These are phyloP conservation scores for Mesochorus sp. DNA, from an alignment of 2,888 invertebrate genomes.

Conservation along the genomic window DNA sequence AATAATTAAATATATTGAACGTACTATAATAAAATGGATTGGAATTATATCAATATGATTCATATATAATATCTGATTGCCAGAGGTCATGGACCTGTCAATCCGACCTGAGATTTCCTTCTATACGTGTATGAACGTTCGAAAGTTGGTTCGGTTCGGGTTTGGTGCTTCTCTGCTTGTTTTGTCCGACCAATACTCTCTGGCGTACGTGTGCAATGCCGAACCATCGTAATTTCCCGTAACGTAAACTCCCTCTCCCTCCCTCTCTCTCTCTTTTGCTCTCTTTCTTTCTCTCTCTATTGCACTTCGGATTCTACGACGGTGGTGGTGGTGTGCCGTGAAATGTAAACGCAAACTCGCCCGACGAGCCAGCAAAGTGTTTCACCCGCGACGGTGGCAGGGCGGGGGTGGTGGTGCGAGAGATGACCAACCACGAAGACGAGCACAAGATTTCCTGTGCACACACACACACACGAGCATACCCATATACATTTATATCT, in stretches of 20 bases:
- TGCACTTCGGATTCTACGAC: not conserved
- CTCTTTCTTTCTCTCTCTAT: conserved; percentile 10
- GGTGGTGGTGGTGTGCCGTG: conserved; percentile 34
- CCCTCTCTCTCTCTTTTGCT: conserved; percentile 25
- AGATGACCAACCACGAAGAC: not conserved
- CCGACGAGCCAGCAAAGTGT: conserved; percentile 53
- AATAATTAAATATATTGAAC: too few species aligned
- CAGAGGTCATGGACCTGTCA: too few species aligned
- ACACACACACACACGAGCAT: not conserved
- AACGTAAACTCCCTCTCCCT: conserved; percentile 38
- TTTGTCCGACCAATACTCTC: not conserved
- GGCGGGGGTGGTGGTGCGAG: not conserved
- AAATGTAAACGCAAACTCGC: conserved; percentile 58
- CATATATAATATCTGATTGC: too few species aligned
- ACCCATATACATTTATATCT: not conserved
- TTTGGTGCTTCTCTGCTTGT: conserved; percentile 24
- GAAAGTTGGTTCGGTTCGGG: conserved; percentile 65
- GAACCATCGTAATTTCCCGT: conserved; percentile 46
- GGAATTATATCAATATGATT: too few species aligned
- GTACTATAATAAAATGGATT: too few species aligned
- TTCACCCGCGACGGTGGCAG: conserved; percentile 41
- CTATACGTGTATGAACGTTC: conserved; percentile 62
- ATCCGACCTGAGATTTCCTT: too few species aligned
- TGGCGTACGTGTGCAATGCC: conserved; percentile 37
- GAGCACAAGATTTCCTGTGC: not conserved